These are phyloP conservation scores for Conus canariensis DNA, from an alignment of 2,888 invertebrate species.

Conservation along the genomic window DNA sequence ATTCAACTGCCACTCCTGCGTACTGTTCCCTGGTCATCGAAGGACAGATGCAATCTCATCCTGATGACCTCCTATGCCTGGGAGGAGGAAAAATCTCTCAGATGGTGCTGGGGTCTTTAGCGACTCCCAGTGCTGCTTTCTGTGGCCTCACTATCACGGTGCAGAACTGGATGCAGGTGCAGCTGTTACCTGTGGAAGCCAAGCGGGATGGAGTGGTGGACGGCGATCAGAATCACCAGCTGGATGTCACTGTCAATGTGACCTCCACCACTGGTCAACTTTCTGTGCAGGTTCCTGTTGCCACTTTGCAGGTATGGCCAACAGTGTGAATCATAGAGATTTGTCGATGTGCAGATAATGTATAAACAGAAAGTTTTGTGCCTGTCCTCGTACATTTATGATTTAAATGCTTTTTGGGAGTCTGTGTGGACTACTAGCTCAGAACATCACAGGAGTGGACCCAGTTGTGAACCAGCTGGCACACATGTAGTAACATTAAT, in stretches of 20 bases:
- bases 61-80: constrained; percentile 45
- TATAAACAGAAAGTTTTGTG: background rate
- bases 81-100: constrained; percentile 50
- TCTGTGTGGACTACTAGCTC: too few relatives aligned
- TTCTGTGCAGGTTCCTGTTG: background rate
- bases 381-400: too few relatives aligned
- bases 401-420: too few relatives aligned
- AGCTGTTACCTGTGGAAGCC: constrained; percentile 55
- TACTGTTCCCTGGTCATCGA: constrained; percentile 51
- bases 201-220: constrained; percentile 57
- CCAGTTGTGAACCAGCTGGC: too few relatives aligned
- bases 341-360: background rate
- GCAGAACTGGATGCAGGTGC: constrained; percentile 54
- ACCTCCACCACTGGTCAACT: background rate
- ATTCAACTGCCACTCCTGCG: constrained; percentile 29
- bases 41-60: constrained; percentile 27
- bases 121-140: constrained; percentile 37
- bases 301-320: constrained; percentile 21
- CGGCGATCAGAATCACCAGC: constrained; percentile 48
- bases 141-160: constrained; percentile 54
- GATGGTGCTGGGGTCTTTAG: constrained; percentile 50
- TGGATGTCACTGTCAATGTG: constrained; percentile 48
- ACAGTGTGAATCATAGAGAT: background rate
- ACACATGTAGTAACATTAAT: too few relatives aligned
- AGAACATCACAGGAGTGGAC: too few relatives aligned